Percentiles rank a stretch among this genome's conserved stretches.
Conservation (phyloP, 2,797 vertebrate genomes). For the Epinephelus awoara region DNA sequence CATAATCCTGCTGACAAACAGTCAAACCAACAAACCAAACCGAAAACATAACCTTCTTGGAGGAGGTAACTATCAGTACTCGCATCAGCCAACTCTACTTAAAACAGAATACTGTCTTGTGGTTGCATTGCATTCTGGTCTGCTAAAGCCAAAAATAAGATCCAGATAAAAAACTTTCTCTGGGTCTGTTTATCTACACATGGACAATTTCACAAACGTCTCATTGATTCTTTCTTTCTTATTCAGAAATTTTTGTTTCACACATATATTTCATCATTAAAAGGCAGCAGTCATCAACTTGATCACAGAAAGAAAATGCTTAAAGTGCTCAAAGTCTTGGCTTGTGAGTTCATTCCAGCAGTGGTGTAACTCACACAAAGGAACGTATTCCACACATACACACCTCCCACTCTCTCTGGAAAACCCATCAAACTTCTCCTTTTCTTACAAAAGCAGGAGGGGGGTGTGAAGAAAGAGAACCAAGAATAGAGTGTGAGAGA, state of each 20-base stretch:
- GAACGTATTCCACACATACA: conserved; percentile 55
- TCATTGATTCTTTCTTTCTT: neutral
- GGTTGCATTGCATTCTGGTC: neutral
- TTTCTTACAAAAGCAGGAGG: conserved; percentile 69
- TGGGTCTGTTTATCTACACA: too few relatives aligned
- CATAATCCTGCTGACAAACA: too few relatives aligned
- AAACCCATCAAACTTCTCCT: conserved; percentile 82
- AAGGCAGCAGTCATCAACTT: conserved; percentile 1
- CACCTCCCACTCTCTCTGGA: conserved; percentile 76
- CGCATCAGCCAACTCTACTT: too few relatives aligned
- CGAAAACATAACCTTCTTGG: too few relatives aligned
- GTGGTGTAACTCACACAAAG: conserved; percentile 41
- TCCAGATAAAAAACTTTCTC: neutral
- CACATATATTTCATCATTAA: conserved; percentile 6
- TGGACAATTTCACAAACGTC: neutral
- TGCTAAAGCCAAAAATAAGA: neutral
- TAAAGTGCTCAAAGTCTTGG: conserved; percentile 24
- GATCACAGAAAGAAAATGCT: conserved; percentile 8
- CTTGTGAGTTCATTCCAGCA: conserved; percentile 50
- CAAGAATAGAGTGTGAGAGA: conserved; percentile 66
- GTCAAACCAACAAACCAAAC: too few relatives aligned
- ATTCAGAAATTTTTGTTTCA: neutral
- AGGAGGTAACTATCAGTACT: too few relatives aligned
- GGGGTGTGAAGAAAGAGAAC: conserved; percentile 37
- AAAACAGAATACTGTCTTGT: too few relatives aligned